phyloP scores from a whole-genome alignment of 2,797 vertebrate species.

The Dendrocincla fuliginosa region DNA sequence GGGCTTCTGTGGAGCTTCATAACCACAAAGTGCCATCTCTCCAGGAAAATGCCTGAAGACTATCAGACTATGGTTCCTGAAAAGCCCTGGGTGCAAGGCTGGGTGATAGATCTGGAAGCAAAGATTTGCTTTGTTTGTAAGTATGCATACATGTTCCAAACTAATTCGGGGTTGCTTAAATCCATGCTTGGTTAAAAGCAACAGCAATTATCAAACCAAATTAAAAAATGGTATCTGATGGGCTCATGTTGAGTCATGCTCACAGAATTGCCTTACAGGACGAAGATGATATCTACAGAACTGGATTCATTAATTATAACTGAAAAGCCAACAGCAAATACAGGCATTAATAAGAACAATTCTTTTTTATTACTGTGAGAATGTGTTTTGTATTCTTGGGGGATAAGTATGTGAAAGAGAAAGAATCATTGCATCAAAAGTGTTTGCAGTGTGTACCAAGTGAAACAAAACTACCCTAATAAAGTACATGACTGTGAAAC shows the following conservation, averaged over 20 bases:
- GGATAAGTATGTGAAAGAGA: neutral
- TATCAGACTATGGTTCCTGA: neutral
- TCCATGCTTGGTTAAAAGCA: neutral
- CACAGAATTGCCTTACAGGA: neutral
- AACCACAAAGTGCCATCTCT: neutral
- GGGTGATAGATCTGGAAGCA: neutral
- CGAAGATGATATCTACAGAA: neutral
- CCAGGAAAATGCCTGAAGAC: neutral
- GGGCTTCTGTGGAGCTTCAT: neutral
- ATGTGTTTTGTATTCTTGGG: neutral
- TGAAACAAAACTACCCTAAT: neutral
- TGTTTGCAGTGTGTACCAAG: neutral
- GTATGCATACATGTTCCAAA: neutral
- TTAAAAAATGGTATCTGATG: neutral
- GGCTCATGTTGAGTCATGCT: neutral
- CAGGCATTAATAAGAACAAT: neutral
- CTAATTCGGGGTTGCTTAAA: neutral
- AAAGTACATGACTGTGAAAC: neutral
- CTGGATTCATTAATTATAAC: neutral
- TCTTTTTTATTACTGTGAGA: neutral
- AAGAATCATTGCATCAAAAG: neutral
- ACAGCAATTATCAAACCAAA: neutral
- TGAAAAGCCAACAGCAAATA: slow-evolving; percentile 8
- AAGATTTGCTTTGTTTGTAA: neutral
- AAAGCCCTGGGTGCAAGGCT: neutral